These are phyloP conservation scores for Proisotoma minuta DNA, from an alignment of 2,888 invertebrate species.

Conservation along the genomic window DNA sequence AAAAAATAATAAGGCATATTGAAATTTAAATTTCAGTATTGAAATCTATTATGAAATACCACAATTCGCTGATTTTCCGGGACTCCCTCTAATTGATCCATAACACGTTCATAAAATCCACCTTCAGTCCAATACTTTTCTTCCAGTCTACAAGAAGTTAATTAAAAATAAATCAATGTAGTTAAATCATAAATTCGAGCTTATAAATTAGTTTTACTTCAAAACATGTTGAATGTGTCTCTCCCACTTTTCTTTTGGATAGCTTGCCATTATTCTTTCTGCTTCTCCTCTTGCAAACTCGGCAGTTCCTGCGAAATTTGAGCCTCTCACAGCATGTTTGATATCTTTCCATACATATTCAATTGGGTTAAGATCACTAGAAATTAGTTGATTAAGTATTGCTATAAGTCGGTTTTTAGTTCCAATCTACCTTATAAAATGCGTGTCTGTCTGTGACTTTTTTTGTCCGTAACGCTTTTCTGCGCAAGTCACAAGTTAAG, in stretches of 20 bases:
- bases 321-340: not conserved
- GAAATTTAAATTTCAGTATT: not conserved
- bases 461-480: too few species aligned
- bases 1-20: not conserved
- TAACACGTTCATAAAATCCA: not conserved
- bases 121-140: conserved; percentile 3
- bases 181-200: not conserved
- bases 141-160: not conserved
- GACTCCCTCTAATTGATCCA: not conserved
- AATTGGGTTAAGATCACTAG: conserved; percentile 7
- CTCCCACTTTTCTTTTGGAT: conserved; percentile 3
- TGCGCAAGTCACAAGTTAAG: too few species aligned
- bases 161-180: not conserved
- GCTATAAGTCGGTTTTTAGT: too few species aligned
- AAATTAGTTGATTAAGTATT: too few species aligned
- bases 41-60: not conserved
- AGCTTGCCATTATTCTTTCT: not conserved
- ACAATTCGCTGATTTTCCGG: not conserved
- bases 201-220: not conserved
- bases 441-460: too few species aligned
- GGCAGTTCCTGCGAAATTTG: not conserved
- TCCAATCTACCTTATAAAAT: too few species aligned
- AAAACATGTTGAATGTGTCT: conserved; percentile 2
- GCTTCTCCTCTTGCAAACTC: not conserved
- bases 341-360: conserved; percentile 5